Evolutionary conservation across 2,797 vertebrate genomes (phyloP), one percentile per base, ranked within the genome.

Genomic region (Cyclopterus lumpus): DNA sequence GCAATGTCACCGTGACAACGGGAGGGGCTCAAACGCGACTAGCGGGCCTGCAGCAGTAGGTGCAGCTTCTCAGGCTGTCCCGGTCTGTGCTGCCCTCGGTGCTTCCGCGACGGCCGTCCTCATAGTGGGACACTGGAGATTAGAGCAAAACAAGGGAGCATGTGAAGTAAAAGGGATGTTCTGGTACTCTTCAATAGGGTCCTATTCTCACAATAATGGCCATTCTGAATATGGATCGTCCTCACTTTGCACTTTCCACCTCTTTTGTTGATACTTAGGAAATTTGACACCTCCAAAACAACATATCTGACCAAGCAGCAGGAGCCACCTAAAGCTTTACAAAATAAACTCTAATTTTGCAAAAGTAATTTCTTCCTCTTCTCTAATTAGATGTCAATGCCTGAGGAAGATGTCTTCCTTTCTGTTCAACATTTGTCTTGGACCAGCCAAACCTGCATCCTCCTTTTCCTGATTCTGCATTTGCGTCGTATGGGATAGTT

Each of bases 41-140:
- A 79, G 95, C 92, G 20, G 95, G 95, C 85, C 95, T 91, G 91
- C 95, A 95, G 91, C 95, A 95, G 90, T 95, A 96, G 73, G 95
- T 91, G 87, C 94, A 95, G 92, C 94, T 95, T 70, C 93, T 89
- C 82, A 96, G 88, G 72, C 95, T 94, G 90, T 95, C 95, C 75
- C 93, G 93, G 51, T 95, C 94, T 0, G 92, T 53, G 73, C 93
- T 94, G 40, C 94, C 94, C 55, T 93, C 92, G 0, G 88, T 91
- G 82, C 93, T 95, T 38, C 92, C 94, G 3, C 94, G 94, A 0
- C 94, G 93, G 32, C 94, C 96, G 9, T 94, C 96, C 58, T 94
- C 94, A 2, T 93, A 93, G 38, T 83, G 93, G n/a, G 95, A 94
- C 72, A 95, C 96, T 97, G 82, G 20, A 54, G 49, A 32, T 46